Percentiles rank a stretch among this genome's conserved stretches.
phyloP scores from a whole-genome alignment of 2,888 invertebrate genomes.

The Panorpa germanica region DNA sequence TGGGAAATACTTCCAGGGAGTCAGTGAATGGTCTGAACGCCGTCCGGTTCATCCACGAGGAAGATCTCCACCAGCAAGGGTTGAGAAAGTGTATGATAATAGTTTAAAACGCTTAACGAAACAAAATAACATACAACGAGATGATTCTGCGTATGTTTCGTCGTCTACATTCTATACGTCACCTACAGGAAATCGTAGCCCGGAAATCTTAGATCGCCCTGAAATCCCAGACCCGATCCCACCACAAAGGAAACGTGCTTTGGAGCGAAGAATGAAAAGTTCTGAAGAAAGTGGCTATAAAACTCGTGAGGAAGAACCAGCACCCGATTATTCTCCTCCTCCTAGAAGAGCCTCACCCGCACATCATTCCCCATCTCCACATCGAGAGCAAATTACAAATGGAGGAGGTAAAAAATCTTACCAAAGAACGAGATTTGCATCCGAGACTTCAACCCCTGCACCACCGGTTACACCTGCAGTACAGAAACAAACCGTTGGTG shows the following conservation, averaged over 20 bases:
- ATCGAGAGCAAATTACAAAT: constrained; percentile 27
- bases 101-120: too few relatives aligned
- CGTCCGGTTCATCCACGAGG: too few relatives aligned
- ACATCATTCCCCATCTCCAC: constrained; percentile 18
- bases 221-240: constrained; percentile 34
- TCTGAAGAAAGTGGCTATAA: constrained; percentile 28
- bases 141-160: constrained; percentile 35
- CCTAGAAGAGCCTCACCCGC: constrained; percentile 22
- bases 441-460: constrained; percentile 25
- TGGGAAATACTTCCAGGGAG: constrained; percentile 48
- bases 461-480: constrained; percentile 24
- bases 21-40: constrained; percentile 64
- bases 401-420: constrained; percentile 35
- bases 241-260: constrained; percentile 42
- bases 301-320: constrained; percentile 37
- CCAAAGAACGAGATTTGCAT: constrained; percentile 53
- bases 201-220: too few relatives aligned
- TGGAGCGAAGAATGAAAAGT: constrained; percentile 31
- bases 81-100: too few relatives aligned
- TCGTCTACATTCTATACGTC: constrained; percentile 36
- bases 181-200: constrained; percentile 30
- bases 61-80: too few relatives aligned
- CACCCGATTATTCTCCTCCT: constrained; percentile 53
- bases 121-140: constrained; percentile 30
- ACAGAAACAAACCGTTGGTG: constrained; percentile 29